phyloP scores from a whole-genome alignment of 2,113 vertebrate genomes.

The Perca fluviatilis region DNA sequence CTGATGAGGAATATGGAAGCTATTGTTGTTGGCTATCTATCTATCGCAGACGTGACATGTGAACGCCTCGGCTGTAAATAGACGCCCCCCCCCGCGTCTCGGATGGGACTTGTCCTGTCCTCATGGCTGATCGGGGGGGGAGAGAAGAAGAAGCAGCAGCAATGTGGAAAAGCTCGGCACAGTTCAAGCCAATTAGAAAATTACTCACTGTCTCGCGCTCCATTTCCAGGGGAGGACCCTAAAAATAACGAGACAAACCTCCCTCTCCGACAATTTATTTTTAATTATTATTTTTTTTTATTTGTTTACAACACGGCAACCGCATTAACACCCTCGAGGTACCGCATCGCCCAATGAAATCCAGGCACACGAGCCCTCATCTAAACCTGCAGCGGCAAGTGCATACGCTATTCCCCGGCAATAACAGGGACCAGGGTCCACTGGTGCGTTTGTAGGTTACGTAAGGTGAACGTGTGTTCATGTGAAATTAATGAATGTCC shows the following conservation, averaged over 20 bases:
- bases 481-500: slow-evolving; percentile 57
- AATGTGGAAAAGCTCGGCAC: slow-evolving; percentile 36
- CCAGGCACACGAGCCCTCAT: slow-evolving; percentile 57
- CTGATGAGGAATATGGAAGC: slow-evolving; percentile 50
- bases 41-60: slow-evolving; percentile 41
- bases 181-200: slow-evolving; percentile 30
- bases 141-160: not conserved
- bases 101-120: slow-evolving; percentile 56
- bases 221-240: slow-evolving; percentile 62
- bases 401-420: slow-evolving; percentile 34
- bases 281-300: not conserved
- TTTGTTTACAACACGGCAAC: slow-evolving; percentile 81
- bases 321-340: slow-evolving; percentile 74
- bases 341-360: slow-evolving; percentile 76
- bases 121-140: slow-evolving; percentile 32
- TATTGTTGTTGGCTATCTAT: slow-evolving; percentile 68
- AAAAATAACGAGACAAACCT: slow-evolving; percentile 47
- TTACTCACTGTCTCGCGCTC: slow-evolving; percentile 43
- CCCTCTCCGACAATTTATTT: slow-evolving; percentile 27
- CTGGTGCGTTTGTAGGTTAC: slow-evolving; percentile 58
- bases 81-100: slow-evolving; percentile 55
- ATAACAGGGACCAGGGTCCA: slow-evolving; percentile 30
- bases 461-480: slow-evolving; percentile 71
- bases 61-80: slow-evolving; percentile 61
- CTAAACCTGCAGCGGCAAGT: slow-evolving; percentile 61